phyloP scores from a whole-genome alignment of 2,113 vertebrate species.

The Mastomys coucha region DNA sequence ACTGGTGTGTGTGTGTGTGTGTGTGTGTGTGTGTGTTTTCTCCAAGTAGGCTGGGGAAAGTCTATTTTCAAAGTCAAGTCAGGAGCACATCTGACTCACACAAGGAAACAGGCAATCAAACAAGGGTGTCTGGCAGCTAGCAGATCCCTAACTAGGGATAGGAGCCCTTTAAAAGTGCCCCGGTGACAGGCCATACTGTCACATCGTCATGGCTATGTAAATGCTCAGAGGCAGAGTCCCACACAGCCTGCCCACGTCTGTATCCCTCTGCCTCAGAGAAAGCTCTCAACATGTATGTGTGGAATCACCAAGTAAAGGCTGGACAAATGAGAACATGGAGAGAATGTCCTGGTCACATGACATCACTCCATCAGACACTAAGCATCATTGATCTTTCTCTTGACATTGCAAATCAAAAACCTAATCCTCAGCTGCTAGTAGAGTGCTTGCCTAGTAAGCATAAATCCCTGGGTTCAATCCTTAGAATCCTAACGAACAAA shows the following conservation, averaged over 20 bases:
- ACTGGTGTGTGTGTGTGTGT: neutral
- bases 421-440: neutral
- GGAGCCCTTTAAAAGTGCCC: too few species aligned
- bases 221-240: neutral
- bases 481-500: neutral
- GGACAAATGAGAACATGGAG: neutral
- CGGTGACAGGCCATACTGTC: accelerated
- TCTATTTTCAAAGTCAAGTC: neutral
- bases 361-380: neutral
- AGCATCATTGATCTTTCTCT: neutral
- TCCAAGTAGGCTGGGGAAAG: neutral
- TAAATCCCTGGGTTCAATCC: neutral
- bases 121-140: neutral
- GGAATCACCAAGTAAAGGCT: neutral
- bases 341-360: neutral
- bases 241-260: too few species aligned
- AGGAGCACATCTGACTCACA: neutral
- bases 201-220: neutral
- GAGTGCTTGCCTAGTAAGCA: neutral
- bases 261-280: neutral
- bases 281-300: neutral
- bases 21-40: too few species aligned
- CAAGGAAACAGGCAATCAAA: neutral
- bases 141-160: neutral
- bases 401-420: neutral